A percentile compares a stretch with the other conserved stretches of the same genome.
Evolutionary conservation across 2,797 vertebrate species (phyloP).

Genomic region (Gymnocypris eckloni): DNA sequence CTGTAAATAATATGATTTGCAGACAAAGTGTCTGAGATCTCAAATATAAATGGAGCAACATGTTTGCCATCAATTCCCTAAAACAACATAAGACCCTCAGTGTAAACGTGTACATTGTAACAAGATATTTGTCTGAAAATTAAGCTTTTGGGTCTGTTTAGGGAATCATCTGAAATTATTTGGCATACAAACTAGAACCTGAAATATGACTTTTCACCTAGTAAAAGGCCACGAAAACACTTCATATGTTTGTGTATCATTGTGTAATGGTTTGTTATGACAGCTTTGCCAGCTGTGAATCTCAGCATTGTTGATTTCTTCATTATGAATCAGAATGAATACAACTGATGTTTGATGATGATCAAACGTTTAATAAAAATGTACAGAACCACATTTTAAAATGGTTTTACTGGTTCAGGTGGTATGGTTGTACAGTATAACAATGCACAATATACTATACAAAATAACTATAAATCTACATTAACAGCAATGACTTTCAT

Average conservation of each 20-base stretch:
- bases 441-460: background rate
- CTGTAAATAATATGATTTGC: background rate
- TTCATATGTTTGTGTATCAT: background rate
- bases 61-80: background rate
- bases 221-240: slow-evolving; percentile 9
- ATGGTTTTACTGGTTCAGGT: background rate
- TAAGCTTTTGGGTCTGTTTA: slow-evolving; percentile 34
- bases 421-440: background rate
- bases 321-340: background rate
- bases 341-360: background rate
- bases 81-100: background rate
- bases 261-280: background rate
- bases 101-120: background rate
- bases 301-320: background rate
- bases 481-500: background rate
- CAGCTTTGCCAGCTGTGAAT: background rate
- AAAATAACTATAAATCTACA: background rate
- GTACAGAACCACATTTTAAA: background rate
- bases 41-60: background rate
- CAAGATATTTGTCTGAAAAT: slow-evolving; percentile 25
- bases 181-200: slow-evolving; percentile 27
- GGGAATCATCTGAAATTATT: slow-evolving; percentile 25
- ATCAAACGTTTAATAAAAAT: background rate
- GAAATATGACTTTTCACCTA: slow-evolving; percentile 9
- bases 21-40: background rate